Evolutionary conservation across 2,113 vertebrate species (phyloP).

Genomic region (Recurvirostra avosetta): DNA sequence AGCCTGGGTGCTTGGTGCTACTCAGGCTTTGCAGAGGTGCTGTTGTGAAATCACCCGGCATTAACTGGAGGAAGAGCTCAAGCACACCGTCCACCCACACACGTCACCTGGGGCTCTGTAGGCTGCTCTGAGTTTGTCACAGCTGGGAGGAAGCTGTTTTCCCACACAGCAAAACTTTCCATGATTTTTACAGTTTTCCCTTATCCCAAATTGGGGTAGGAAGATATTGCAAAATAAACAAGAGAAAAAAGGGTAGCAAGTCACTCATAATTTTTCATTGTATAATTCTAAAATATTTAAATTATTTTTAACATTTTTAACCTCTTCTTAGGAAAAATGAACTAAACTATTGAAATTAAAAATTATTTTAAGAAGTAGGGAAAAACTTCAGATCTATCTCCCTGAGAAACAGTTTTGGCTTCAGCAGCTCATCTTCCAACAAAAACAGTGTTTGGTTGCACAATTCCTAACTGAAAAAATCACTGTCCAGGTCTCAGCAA

Average conservation of each 20-base stretch:
- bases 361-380: neutral
- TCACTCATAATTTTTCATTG: neutral
- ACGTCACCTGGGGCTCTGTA: neutral
- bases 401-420: neutral
- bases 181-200: neutral
- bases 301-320: neutral
- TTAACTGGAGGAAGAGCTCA: neutral
- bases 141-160: neutral
- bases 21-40: neutral
- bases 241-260: neutral
- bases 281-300: neutral
- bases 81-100: rapidly evolving
- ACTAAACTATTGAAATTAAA: neutral
- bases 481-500: neutral
- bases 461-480: neutral
- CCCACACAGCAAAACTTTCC: neutral
- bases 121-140: neutral
- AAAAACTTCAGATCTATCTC: neutral
- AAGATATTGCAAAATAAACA: neutral
- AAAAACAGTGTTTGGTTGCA: neutral
- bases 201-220: neutral
- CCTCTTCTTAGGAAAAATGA: too few relatives aligned
- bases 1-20: neutral
- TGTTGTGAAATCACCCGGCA: neutral
- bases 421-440: neutral